phyloP scores from a whole-genome alignment of 2,797 vertebrate species.

The Rousettus madagascariensis region DNA sequence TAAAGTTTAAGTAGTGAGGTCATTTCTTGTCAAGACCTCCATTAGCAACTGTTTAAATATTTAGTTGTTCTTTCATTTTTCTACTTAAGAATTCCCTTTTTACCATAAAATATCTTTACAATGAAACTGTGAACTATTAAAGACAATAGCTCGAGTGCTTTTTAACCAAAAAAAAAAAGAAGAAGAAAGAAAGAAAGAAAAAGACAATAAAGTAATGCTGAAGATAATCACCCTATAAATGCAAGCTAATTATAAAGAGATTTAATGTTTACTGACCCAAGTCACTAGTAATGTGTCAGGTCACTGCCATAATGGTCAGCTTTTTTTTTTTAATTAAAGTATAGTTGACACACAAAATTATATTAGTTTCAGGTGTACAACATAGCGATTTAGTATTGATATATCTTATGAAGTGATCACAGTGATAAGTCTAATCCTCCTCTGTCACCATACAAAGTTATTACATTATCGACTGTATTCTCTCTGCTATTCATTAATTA shows the following conservation, averaged over 20 bases:
- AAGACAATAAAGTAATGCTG: background rate
- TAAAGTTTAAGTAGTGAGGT: conserved; percentile 46
- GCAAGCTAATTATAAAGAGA: conserved; percentile 26
- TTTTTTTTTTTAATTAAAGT: background rate
- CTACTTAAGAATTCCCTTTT: conserved; percentile 40
- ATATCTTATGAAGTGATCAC: too few species aligned
- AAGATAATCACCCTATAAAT: background rate
- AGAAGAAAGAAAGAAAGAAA: background rate
- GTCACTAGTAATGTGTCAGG: background rate
- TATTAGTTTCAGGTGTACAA: too few species aligned
- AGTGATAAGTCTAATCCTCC: too few species aligned
- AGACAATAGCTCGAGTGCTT: background rate
- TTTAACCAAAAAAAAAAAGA: conserved; percentile 18
- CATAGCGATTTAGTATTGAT: too few species aligned
- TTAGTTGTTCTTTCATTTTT: conserved; percentile 39
- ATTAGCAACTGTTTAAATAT: conserved; percentile 52
- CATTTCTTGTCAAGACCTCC: background rate
- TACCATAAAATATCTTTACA: background rate
- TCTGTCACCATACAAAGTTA: too few species aligned
- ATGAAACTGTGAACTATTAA: conserved; percentile 42
- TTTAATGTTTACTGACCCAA: background rate
- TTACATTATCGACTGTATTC: too few species aligned
- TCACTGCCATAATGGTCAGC: background rate
- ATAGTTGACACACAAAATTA: too few species aligned
- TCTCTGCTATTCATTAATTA: too few species aligned